Base-by-base conservation (phyloP, 2,113 vertebrate species). In the Cacatua alba region DNA sequence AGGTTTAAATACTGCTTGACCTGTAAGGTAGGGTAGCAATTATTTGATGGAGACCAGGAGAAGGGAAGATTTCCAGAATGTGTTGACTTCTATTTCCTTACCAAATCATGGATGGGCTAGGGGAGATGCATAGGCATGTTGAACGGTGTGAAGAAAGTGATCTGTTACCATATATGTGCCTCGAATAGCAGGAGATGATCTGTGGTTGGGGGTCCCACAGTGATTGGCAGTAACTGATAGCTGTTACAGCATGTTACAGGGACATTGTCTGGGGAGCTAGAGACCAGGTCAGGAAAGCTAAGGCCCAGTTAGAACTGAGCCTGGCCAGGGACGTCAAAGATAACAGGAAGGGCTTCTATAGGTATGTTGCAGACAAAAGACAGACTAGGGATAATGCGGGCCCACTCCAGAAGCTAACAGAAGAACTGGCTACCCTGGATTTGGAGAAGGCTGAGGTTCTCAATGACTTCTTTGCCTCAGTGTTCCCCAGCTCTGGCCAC, bases 151-250 rank as follows among this genome's bases (percentile, higher is more conserved):
- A 41, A 26, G 48, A 33, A n/a, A 4, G 17, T 11, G 26, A 33
- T 63, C 13, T 51, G 64, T 33, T 44, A 6, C 6, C 24, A 4
- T 6, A 0, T 6, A 5, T 2, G 29, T 62, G 51, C 51, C 49
- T 28, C 23, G n/a, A n/a, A 28, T 10, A 35, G 48, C 28, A n/a
- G 48, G 60, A 55, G 19, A 4, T 13, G 19, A 28, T 39, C 72
- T 65, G 62, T 0, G 2, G 48, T 37, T 64, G 68, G 35, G 1
- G 12, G 31, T 17, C 8, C 52, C 11, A 7, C 41, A 3, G 1
- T 24, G n/a, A 23, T 2, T 46, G 19, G 20, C 49, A 57, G 8
- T 26, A n/a, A 8, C 28, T 26, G 35, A 15, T 25, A 10, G 18
- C 41, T 57, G 7, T 26, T 24, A 21, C 8, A 26, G 25, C 0